Evolutionary conservation across 2,888 invertebrate species (phyloP).

Genomic region (Eupithecia centaureata): DNA sequence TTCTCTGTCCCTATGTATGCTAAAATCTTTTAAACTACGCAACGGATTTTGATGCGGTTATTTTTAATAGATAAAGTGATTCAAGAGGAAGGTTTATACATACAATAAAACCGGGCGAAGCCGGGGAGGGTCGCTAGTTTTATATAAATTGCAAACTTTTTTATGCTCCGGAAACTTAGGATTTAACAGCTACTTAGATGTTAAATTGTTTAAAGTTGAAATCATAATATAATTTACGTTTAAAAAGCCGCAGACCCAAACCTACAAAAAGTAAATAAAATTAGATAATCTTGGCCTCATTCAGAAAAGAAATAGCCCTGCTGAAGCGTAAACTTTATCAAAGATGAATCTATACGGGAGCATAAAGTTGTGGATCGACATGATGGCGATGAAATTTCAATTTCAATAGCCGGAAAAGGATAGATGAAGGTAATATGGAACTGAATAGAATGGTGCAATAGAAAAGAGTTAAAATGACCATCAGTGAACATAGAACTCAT

Average conservation of each 20-base stretch:
- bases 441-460: neutral
- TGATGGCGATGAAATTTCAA: no score
- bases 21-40: no score
- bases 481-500: no score
- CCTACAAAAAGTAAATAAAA: constrained; percentile 10
- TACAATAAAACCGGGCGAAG: no score
- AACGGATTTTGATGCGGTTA: no score
- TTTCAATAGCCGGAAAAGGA: neutral
- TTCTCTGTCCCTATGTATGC: no score
- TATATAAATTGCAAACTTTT: no score
- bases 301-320: constrained; percentile 9
- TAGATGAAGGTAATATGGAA: neutral
- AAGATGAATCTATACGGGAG: constrained; percentile 9
- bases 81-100: no score
- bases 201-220: neutral
- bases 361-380: constrained; percentile 2
- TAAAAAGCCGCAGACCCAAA: neutral
- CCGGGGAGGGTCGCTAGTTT: no score
- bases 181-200: neutral
- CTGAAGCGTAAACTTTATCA: constrained; percentile 6
- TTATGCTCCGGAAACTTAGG: neutral
- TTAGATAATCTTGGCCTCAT: constrained; percentile 12
- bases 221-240: constrained; percentile 2
- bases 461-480: neutral
- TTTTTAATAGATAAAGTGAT: no score